Evolutionary conservation across 2,797 vertebrate genomes (phyloP), one percentile per base, ranked within the genome.

Genomic region (Mastacembelus armatus): DNA sequence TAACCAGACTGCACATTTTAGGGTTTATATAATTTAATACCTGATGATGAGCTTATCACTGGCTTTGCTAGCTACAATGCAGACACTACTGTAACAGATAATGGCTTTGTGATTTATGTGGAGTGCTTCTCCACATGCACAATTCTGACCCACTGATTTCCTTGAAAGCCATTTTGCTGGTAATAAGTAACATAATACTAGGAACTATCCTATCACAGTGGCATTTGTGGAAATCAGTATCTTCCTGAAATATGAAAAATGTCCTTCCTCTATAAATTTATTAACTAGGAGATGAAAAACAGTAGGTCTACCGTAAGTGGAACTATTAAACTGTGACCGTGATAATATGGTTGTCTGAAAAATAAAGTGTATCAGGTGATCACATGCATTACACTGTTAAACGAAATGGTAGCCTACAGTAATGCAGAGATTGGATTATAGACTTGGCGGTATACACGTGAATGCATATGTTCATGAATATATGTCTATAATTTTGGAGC

Each of bases 41-140:
- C 11, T 63, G 26, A 44, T 42, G 30, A 40, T 49, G 44, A 19
- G 63, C 22, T 60, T 44, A 51, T 51, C 32, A 52, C 47, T 62
- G 35, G 58, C 42, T 73, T 22, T 12, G 18, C 8, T 58, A 56
- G 27, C 42, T 27, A 11, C 24, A 48, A 8, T 38, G 50, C 26
- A 42, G 65, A 67, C 14, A 32, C 42, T 18, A 38, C 30, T 33
- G 19, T 43, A 48, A 35, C 19, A 48, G 80, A 75, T 73, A 80
- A 82, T 71, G 74, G 56, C 33, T 65, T 33, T 45, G 45, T 68
- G 69, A 81, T 71, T 77, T 42, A 47, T 24, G 27, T 40, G 10
- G 49, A 67, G 60, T 78, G 74, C 62, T 78, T 77, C 69, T 76
- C 52, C 56, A 59, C 24, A 45, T 48, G 66, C 30, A 7, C 12